A percentile compares a stretch with the other conserved stretches of the same genome.
These are phyloP conservation scores for Gymnoscopelus braueri DNA, from an alignment of 2,797 vertebrate genomes.

Conservation along the genomic window DNA sequence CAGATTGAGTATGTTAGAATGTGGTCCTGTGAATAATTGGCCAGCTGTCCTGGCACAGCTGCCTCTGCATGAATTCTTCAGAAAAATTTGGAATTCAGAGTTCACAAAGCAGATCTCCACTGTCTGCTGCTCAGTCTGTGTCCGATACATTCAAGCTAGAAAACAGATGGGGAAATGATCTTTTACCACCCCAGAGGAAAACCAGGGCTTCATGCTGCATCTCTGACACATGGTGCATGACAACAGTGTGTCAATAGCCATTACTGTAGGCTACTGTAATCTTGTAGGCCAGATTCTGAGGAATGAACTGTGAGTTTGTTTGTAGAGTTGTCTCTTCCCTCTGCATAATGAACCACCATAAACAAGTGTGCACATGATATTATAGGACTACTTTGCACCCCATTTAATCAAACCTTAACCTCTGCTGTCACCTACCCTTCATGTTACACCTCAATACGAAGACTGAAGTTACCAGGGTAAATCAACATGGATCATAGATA, in stretches of 20 bases:
- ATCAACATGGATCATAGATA: neutral
- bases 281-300: too few species aligned
- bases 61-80: slow-evolving; percentile 10
- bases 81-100: slow-evolving; percentile 25
- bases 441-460: neutral
- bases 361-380: too few species aligned
- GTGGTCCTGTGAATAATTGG: slow-evolving; percentile 27
- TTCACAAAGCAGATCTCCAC: slow-evolving; percentile 38
- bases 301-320: too few species aligned
- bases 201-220: slow-evolving; percentile 43
- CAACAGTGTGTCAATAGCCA: slow-evolving; percentile 30
- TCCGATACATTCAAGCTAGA: slow-evolving; percentile 33
- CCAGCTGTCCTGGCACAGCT: slow-evolving; percentile 16
- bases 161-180: slow-evolving; percentile 35
- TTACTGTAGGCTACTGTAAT: too few species aligned
- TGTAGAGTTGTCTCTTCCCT: too few species aligned
- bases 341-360: too few species aligned
- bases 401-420: too few species aligned
- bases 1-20: slow-evolving; percentile 8
- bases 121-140: slow-evolving; percentile 46
- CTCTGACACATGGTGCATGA: slow-evolving; percentile 31
- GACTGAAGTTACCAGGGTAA: neutral
- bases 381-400: too few species aligned
- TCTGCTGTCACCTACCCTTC: too few species aligned
- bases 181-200: slow-evolving; percentile 26